These are phyloP conservation scores for Drosophila maculinotata DNA, from an alignment of 2,888 invertebrate genomes.

Conservation along the genomic window DNA sequence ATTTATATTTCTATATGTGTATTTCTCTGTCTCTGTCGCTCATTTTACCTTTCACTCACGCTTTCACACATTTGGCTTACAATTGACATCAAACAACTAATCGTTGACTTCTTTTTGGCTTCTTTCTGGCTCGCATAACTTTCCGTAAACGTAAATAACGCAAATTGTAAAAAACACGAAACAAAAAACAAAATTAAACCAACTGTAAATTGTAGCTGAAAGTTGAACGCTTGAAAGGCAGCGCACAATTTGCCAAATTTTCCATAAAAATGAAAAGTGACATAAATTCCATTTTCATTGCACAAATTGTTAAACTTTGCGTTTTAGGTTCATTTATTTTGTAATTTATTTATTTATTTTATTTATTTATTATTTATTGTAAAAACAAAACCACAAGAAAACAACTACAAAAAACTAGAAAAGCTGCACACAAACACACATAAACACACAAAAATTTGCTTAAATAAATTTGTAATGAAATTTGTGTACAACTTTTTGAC, in stretches of 20 bases:
- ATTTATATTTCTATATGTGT: slow-evolving; percentile 28
- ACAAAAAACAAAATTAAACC: slow-evolving; percentile 30
- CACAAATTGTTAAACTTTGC: slow-evolving; percentile 72
- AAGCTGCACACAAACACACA: slow-evolving; percentile 51
- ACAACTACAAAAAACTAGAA: slow-evolving; percentile 33
- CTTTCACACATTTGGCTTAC: slow-evolving; percentile 78
- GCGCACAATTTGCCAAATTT: slow-evolving; percentile 57
- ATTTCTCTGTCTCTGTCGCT: slow-evolving; percentile 49
- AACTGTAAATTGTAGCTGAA: slow-evolving; percentile 76
- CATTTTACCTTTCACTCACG: slow-evolving; percentile 58
- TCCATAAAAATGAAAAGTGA: slow-evolving; percentile 44
- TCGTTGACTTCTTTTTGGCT: slow-evolving; percentile 47
- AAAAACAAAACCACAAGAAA: slow-evolving; percentile 56
- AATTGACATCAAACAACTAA: slow-evolving; percentile 63
- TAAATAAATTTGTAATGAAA: slow-evolving; percentile 76
- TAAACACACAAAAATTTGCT: slow-evolving; percentile 60
- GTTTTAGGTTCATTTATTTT: slow-evolving; percentile 76
- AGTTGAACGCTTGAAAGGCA: slow-evolving; percentile 80
- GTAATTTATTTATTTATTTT: slow-evolving; percentile 79
- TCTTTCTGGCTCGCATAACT: slow-evolving; percentile 68
- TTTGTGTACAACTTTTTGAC: slow-evolving; percentile 73
- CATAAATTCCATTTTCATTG: slow-evolving; percentile 43
- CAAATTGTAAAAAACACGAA: slow-evolving; percentile 61
- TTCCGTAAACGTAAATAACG: slow-evolving; percentile 76
- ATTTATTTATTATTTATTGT: slow-evolving; percentile 78